Percentiles rank a stretch among this genome's conserved stretches.
Evolutionary conservation across 2,797 vertebrate genomes (phyloP).

Genomic region (Stomatorhinus walkeri): DNA sequence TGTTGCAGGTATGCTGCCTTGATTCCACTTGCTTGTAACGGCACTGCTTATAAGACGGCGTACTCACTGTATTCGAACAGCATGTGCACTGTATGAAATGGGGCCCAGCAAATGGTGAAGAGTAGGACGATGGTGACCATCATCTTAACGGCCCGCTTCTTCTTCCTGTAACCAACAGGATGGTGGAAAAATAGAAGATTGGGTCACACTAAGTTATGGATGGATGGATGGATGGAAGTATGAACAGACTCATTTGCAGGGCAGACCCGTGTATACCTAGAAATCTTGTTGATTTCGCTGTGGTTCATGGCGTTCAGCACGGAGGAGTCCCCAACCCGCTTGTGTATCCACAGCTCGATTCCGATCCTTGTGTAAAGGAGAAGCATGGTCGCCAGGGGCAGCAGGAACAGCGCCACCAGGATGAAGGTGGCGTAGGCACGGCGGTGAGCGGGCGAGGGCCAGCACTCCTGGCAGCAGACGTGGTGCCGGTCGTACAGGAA

Average conservation of each 20-base stretch:
- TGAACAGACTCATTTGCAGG: neutral
- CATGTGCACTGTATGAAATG: slow-evolving; percentile 76
- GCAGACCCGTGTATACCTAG: slow-evolving; percentile 47
- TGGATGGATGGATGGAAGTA: neutral
- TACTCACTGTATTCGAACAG: slow-evolving; percentile 73
- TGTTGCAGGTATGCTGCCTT: neutral
- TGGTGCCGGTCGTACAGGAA: slow-evolving; percentile 73
- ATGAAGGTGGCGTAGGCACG: slow-evolving; percentile 72
- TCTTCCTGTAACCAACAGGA: slow-evolving; percentile 55
- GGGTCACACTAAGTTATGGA: neutral
- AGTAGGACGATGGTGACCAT: slow-evolving; percentile 74
- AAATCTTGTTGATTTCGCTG: slow-evolving; percentile 69
- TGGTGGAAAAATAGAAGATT: neutral
- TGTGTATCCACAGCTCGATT: slow-evolving; percentile 71
- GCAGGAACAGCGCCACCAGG: slow-evolving; percentile 73
- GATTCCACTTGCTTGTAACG: neutral
- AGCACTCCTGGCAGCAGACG: slow-evolving; percentile 72
- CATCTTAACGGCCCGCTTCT: slow-evolving; percentile 75
- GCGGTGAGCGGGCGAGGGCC: slow-evolving; percentile 56
- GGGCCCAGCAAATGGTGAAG: slow-evolving; percentile 76
- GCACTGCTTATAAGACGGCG: neutral
- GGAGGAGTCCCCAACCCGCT: slow-evolving; percentile 66
- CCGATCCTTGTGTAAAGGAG: slow-evolving; percentile 70
- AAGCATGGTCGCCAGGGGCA: slow-evolving; percentile 66
- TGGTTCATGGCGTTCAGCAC: slow-evolving; percentile 71